phyloP scores from a whole-genome alignment of 2,113 vertebrate species.

The Xiphophorus maculatus region DNA sequence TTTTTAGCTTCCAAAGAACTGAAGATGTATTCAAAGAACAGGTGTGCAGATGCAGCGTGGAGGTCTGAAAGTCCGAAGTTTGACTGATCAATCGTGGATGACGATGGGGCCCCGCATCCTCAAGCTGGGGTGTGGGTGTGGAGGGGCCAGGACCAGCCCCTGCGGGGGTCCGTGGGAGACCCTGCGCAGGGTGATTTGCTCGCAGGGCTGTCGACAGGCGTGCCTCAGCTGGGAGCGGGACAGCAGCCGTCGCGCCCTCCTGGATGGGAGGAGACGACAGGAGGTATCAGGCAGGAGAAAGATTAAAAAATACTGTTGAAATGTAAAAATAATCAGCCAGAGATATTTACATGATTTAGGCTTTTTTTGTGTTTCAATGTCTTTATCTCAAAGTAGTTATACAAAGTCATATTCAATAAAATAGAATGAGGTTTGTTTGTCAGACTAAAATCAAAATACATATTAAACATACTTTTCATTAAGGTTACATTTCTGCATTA shows the following conservation, averaged over 20 bases:
- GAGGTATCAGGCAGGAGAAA: conserved; percentile 29
- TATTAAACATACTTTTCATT: too few species aligned
- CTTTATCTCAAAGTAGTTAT: too few species aligned
- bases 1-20: conserved; percentile 34
- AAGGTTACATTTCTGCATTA: too few species aligned
- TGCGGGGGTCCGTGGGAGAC: conserved; percentile 74
- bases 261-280: conserved; percentile 49
- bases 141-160: conserved; percentile 76
- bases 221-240: conserved; percentile 83
- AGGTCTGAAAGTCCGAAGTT: not conserved
- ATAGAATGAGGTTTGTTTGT: too few species aligned
- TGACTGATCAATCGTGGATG: conserved; percentile 80
- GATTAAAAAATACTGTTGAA: not conserved
- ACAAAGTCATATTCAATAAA: too few species aligned
- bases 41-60: conserved; percentile 11
- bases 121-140: conserved; percentile 83
- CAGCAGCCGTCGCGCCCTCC: conserved; percentile 82
- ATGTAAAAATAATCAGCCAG: not conserved
- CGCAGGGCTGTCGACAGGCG: conserved; percentile 83
- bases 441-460: too few species aligned
- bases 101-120: conserved; percentile 85
- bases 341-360: not conserved
- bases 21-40: conserved; percentile 17
- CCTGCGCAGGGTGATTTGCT: conserved; percentile 82
- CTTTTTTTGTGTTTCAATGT: not conserved